Base-by-base conservation (phyloP, 2,797 vertebrate species). In the Micromesistius poutassou region DNA sequence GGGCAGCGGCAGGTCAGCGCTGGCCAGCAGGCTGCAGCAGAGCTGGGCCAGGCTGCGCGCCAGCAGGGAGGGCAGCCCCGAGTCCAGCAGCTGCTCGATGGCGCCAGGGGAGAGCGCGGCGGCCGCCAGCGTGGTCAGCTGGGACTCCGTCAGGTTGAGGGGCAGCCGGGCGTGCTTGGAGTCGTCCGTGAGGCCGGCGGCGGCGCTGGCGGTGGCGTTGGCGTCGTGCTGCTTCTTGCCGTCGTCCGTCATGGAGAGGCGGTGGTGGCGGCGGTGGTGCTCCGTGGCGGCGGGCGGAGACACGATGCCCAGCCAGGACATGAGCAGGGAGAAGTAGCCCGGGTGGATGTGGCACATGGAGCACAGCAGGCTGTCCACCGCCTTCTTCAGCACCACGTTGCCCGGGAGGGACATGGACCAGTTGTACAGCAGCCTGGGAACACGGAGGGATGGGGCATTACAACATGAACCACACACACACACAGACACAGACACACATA, bases 341-440 rank as follows among this genome's bases (percentile, higher is more conserved):
- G 98, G 98, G 86, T 99, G 98, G 86, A 99, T 96, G 90, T 99
- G 96, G 87, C 98, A 99, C 95, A 99, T 97, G 9, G 98, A 97
- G 83, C 98, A 99, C 77, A 99, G 95, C 74, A 99, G 93, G 89
- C 98, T 98, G 89, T 99, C 98, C 85, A 99, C 98, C 0, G 98
- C 97, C 90, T 99, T 99, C 94, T 99, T 99, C 92, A 99, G 94
- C 83, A 98, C 97, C 87, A 98, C 93, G 93, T 96, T 98, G 87
- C 96, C 98, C 0, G 97, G 95, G 91, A 99, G 93, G 38, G 97
- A 98, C 97, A 99, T 99, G 83, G 98, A 99, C 98, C 98, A 99
- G 89, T 95, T 97, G 88, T 95, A 99, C 82, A 99, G 92, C 42
- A 97, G 94, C 91, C 98, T 99, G 86, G 0, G 83, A 35, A 25